Evolutionary conservation across 2,888 invertebrate species (phyloP), one percentile per base, ranked within the genome.

Genomic region (Amphiduros pacificus): DNA sequence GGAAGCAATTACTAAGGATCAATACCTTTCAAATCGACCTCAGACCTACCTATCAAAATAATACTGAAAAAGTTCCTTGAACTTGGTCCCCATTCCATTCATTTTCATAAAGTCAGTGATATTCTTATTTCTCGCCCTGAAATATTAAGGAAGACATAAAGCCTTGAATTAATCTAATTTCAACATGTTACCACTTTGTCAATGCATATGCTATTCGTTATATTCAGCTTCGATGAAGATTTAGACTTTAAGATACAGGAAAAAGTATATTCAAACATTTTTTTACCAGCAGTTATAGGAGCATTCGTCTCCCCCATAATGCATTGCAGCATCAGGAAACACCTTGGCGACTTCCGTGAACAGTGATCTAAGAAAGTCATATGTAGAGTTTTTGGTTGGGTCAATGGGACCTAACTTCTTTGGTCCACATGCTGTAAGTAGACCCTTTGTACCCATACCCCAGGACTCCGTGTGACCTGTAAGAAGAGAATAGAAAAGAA

Each of bases 41-140:
- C 6, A 52, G 22, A 64, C 72, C 69, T 70, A 81, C 80, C 73
- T 79, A 71, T 88, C 85, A 71, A 91, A 87, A 79, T 90, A 92
- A 67, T 87, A 87, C 68, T 87, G 85, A 77, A 92, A 90, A 9
- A 93, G 83, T 55, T 85, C 76, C 1, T 79, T 77, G 70, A 86
- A 89, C 64, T 86, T 80, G 1, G 75, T 80, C 0, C 83, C 84
- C 62, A 89, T 86, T 50, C 86, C 85, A 60, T 85, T 66, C 32
- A 69, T 55, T 3, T 65, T 48, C 55, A 74, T 76, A 61, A 80
- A 77, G 31, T 69, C 66, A 32, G 70, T 69, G n/a, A 82, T 75
- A 29, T 77, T 72, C 26, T 77, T 77, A 63, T 81, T 81, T n/a
- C 65, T 70, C 41, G 70, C 20, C 71, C 71, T 71, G 48, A 20